Percentiles rank a stretch among this genome's conserved stretches.
Evolutionary conservation across 2,113 vertebrate species (phyloP).

Genomic region (Trematomus loennbergii): DNA sequence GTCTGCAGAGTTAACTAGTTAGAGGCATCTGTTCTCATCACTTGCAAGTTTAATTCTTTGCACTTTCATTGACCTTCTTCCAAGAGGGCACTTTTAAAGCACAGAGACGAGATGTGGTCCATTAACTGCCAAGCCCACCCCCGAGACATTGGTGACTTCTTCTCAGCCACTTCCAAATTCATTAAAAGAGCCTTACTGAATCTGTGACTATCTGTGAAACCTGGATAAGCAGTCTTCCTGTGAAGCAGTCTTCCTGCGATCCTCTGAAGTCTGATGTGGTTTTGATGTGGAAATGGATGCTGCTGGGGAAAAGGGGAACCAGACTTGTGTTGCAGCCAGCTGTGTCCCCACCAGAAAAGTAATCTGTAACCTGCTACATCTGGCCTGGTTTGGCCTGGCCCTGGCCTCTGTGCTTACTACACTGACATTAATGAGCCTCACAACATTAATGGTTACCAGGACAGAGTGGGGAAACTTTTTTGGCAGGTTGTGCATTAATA

Average conservation of each 20-base stretch:
- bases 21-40: conserved; percentile 15
- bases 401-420: conserved; percentile 56
- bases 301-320: conserved; percentile 50
- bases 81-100: conserved; percentile 23
- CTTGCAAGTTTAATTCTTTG: conserved; percentile 10
- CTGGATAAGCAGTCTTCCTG: conserved; percentile 37
- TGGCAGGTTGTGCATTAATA: conserved; percentile 36
- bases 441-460: conserved; percentile 68
- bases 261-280: conserved; percentile 68
- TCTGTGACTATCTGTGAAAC: conserved; percentile 45
- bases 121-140: conserved; percentile 13
- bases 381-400: conserved; percentile 64
- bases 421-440: conserved; percentile 66
- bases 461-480: conserved; percentile 19
- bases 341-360: conserved; percentile 38
- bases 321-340: conserved; percentile 62
- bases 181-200: conserved; percentile 21
- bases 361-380: conserved; percentile 65
- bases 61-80: conserved; percentile 44
- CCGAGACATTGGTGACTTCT: conserved; percentile 22
- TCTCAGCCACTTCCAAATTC: conserved; percentile 4
- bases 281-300: conserved; percentile 71
- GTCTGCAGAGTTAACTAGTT: conserved; percentile 27
- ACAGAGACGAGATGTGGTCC: conserved; percentile 30
- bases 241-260: conserved; percentile 14